Base-by-base conservation (phyloP, 2,113 vertebrate species). In the Ochotona princeps region DNA sequence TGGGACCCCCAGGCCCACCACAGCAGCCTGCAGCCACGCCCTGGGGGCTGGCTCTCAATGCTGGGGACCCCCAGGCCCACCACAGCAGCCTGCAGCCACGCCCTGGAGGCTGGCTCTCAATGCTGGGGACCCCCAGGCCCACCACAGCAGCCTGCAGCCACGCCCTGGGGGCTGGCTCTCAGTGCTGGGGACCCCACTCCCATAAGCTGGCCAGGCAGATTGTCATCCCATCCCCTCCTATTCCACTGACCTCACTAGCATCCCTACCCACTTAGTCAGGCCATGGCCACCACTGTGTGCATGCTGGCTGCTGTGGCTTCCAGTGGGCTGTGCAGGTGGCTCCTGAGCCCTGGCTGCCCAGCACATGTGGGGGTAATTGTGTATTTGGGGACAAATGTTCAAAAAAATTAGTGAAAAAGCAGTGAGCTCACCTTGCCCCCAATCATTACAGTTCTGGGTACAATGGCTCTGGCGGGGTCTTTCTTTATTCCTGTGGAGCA, bases 391-490 rank as follows among this genome's bases (percentile, higher is more conserved):
- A 12, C 63, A 75, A 76, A 60, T 0, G 13, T 15, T 73, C 81
- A 79, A 21, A 51, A 49, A 57, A 61, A 82, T n/a, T 25, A 81
- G 7, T 13, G 28, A 75, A 67, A 49, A 93, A n/a, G 38, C 82
- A 8, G 26, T 90, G 5, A 30, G 15, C 90, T 96, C 97, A 99
- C 98, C 98, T 99, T 99, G 97, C 98, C 98, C 86, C 98, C 98
- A 0, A 99, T 99, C 98, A 99, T 98, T 85, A 99, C 94, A 0
- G 99, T 99, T 96, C 99, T 98, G 87, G 99, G 98, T 92, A 99
- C 98, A 95, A 98, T 99, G 87, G 96, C 93, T 95, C 98, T 98
- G 95, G 97, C 95, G 2, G 99, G 99, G 61, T 99, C 94, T 30
- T 98, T 98, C 95, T 98, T 99, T 96, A 99, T 99, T 67, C 99